Evolutionary conservation across 2,888 invertebrate species (phyloP).

Genomic region (Drosophila putrida): DNA sequence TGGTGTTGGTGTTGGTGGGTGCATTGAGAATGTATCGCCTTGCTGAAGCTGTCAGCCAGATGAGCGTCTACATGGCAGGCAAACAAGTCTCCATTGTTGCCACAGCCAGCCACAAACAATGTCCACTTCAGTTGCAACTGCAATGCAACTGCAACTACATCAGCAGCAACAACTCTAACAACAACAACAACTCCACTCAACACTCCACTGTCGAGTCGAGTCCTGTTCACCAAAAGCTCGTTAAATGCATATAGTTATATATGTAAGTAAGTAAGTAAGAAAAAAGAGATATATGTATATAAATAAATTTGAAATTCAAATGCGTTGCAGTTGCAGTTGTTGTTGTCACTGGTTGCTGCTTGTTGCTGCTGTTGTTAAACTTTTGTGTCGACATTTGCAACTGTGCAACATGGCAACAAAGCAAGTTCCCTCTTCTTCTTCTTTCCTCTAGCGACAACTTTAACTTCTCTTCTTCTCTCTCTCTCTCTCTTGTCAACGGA

Average conservation of each 20-base stretch:
- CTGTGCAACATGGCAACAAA: constrained; percentile 50
- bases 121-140: constrained; percentile 28
- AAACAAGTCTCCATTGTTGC: constrained; percentile 53
- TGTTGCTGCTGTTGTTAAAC: constrained; percentile 45
- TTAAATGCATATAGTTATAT: constrained; percentile 50
- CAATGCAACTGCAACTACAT: constrained; percentile 15
- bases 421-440: neutral
- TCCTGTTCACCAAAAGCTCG: constrained; percentile 64
- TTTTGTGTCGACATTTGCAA: constrained; percentile 63
- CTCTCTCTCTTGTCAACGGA: constrained; percentile 73
- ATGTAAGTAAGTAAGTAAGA: neutral
- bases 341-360: constrained; percentile 28
- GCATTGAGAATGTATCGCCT: constrained; percentile 66
- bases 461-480: constrained; percentile 46
- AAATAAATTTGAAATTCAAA: constrained; percentile 72
- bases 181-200: constrained; percentile 24
- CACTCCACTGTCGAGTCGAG: constrained; percentile 19
- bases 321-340: constrained; percentile 58
- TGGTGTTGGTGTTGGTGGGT: constrained; percentile 47
- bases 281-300: neutral
- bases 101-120: constrained; percentile 22
- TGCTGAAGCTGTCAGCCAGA: constrained; percentile 73
- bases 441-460: neutral
- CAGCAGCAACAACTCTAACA: neutral
- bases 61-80: constrained; percentile 75